Percentiles rank a stretch among this genome's conserved stretches.
Conservation (phyloP, 1,140 invertebrate species). For the Drosophila erecta region DNA sequence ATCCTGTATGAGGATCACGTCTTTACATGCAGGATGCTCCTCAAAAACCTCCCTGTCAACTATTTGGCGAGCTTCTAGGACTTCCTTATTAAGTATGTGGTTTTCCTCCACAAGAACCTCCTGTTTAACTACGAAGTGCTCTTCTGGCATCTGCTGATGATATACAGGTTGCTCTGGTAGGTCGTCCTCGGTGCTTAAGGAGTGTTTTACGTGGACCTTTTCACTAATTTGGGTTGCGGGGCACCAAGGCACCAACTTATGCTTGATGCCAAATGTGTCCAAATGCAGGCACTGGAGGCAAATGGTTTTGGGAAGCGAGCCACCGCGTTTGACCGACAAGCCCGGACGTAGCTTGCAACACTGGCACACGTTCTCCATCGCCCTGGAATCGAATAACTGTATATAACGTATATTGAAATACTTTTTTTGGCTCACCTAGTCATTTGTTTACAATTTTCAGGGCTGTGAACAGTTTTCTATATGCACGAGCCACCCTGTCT, state of each 20-base stretch:
- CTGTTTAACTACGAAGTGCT: no score
- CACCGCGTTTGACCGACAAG: background rate
- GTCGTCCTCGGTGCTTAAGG: no score
- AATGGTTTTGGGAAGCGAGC: background rate
- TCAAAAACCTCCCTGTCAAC: background rate
- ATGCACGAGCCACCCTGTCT: background rate
- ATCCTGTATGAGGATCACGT: background rate
- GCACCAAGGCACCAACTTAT: no score
- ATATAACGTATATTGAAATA: background rate
- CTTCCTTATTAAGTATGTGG: background rate
- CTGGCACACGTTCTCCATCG: background rate
- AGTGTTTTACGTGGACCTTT: background rate
- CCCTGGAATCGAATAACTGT: background rate
- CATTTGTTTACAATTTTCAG: constrained; percentile 4
- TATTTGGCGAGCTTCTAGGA: background rate
- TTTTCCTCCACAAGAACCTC: background rate
- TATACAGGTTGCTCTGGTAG: no score
- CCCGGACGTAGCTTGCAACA: background rate
- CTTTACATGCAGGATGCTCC: background rate
- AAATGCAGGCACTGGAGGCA: constrained; percentile 1
- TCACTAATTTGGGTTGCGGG: background rate
- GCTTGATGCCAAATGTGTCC: background rate
- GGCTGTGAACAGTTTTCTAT: background rate
- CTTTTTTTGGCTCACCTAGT: background rate
- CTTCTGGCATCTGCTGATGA: no score